phyloP scores from a whole-genome alignment of 1,140 invertebrate species.

The Nasonia vitripennis region DNA sequence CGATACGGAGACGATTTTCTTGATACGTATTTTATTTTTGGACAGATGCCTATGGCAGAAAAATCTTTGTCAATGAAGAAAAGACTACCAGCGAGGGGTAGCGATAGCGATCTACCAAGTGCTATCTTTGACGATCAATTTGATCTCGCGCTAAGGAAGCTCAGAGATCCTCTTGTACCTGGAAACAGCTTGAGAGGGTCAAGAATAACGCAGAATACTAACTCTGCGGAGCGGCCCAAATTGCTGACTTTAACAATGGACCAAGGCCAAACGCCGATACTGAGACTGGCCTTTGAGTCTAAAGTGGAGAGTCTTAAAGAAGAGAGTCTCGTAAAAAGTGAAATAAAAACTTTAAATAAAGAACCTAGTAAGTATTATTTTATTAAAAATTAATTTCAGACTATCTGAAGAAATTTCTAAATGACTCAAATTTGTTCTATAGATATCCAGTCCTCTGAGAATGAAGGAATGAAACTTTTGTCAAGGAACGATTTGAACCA shows the following conservation, averaged over 20 bases:
- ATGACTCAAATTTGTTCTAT: not conserved
- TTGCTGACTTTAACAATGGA: slow-evolving; percentile 59
- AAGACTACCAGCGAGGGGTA: slow-evolving; percentile 68
- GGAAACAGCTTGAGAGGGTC: slow-evolving; percentile 31
- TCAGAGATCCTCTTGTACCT: slow-evolving; percentile 65
- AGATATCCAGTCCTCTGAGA: slow-evolving; percentile 49
- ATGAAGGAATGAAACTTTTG: slow-evolving; percentile 58
- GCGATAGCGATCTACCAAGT: slow-evolving; percentile 77
- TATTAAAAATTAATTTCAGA: not conserved
- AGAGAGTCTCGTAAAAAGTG: slow-evolving; percentile 30
- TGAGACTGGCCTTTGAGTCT: slow-evolving; percentile 58
- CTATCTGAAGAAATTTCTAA: not conserved
- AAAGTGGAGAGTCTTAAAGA: slow-evolving; percentile 28
- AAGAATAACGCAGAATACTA: slow-evolving; percentile 51
- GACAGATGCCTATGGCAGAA: slow-evolving; percentile 20
- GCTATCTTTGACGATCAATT: slow-evolving; percentile 76
- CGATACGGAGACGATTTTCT: not conserved
- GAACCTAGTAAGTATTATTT: slow-evolving; percentile 14
- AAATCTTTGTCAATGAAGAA: slow-evolving; percentile 62
- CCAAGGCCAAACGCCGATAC: slow-evolving; percentile 60
- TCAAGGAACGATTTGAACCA: slow-evolving; percentile 57
- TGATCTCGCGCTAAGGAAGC: slow-evolving; percentile 76
- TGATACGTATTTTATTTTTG: not conserved
- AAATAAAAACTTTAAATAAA: slow-evolving; percentile 8
- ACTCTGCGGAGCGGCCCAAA: slow-evolving; percentile 56